A percentile compares a stretch with the other conserved stretches of the same genome.
These are phyloP conservation scores for Tetragnatha montana DNA, from an alignment of 2,888 invertebrate genomes.

Conservation along the genomic window DNA sequence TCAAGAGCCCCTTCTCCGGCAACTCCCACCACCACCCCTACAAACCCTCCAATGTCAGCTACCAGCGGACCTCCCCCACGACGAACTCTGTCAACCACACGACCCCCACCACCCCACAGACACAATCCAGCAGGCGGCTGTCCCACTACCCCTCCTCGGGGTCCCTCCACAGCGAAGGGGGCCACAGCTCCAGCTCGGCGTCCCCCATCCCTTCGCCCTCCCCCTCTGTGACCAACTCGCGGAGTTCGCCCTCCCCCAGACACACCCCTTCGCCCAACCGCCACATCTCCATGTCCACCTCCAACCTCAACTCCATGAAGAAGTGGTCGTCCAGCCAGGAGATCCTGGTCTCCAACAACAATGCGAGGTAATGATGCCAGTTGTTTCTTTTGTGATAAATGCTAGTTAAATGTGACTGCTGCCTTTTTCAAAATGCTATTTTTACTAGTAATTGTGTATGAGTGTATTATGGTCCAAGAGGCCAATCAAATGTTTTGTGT, in stretches of 20 bases:
- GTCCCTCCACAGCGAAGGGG: conserved; percentile 85
- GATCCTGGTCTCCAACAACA: conserved; percentile 54
- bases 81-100: conserved; percentile 59
- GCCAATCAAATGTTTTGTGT: no score
- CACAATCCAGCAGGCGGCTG: conserved; percentile 54
- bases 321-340: conserved; percentile 73
- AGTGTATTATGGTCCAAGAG: no score
- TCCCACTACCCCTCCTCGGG: conserved; percentile 89
- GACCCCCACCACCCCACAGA: conserved; percentile 49
- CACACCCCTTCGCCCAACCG: conserved; percentile 74
- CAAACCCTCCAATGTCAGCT: conserved; percentile 63
- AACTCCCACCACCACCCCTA: conserved; percentile 56
- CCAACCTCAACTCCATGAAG: conserved; percentile 72
- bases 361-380: conserved; percentile 54
- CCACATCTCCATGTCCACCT: conserved; percentile 70
- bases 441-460: no score
- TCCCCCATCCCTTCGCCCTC: conserved; percentile 85
- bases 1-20: conserved; percentile 41
- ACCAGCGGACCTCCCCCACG: conserved; percentile 63
- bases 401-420: no score
- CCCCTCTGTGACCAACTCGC: conserved; percentile 75
- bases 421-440: no score
- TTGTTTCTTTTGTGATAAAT: no score
- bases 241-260: conserved; percentile 61
- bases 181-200: conserved; percentile 87